phyloP scores from a whole-genome alignment of 2,797 vertebrate species.

The Chelon auratus region DNA sequence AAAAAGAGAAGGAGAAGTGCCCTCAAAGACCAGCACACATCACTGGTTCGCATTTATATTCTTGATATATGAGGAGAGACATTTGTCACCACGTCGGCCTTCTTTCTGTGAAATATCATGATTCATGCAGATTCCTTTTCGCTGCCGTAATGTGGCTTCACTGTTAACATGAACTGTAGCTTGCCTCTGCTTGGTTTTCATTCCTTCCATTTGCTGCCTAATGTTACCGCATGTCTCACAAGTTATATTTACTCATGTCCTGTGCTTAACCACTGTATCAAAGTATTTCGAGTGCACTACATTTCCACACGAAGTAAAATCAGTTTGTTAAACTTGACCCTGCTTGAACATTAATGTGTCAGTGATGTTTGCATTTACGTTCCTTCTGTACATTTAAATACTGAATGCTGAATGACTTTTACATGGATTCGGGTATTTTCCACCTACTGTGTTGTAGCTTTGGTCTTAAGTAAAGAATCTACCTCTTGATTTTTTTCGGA shows the following conservation, averaged over 20 bases:
- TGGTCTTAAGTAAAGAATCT: too few species aligned
- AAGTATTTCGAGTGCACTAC: neutral
- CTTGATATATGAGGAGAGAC: constrained; percentile 10
- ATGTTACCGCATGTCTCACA: neutral
- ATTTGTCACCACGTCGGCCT: constrained; percentile 1
- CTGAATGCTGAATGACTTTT: too few species aligned
- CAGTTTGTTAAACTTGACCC: neutral
- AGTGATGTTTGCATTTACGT: too few species aligned
- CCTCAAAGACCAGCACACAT: constrained; percentile 1
- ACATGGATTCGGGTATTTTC: too few species aligned
- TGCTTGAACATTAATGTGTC: neutral
- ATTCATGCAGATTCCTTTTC: constrained; percentile 1
- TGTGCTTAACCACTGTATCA: neutral
- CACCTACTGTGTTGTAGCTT: too few species aligned
- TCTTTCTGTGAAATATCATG: constrained; percentile 1
- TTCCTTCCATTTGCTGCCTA: neutral
- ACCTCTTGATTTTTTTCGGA: too few species aligned
- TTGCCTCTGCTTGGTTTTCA: neutral
- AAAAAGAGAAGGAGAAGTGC: neutral
- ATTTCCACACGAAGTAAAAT: neutral
- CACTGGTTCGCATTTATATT: constrained; percentile 18
- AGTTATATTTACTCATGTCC: neutral
- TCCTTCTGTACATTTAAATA: too few species aligned
- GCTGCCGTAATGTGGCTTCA: constrained; percentile 1
- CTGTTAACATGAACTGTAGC: neutral